These are phyloP conservation scores for Cladorhizidae sp. DNA, from an alignment of 37 sponge, comb jelly and placozoan genomes.

Conservation along the genomic window DNA sequence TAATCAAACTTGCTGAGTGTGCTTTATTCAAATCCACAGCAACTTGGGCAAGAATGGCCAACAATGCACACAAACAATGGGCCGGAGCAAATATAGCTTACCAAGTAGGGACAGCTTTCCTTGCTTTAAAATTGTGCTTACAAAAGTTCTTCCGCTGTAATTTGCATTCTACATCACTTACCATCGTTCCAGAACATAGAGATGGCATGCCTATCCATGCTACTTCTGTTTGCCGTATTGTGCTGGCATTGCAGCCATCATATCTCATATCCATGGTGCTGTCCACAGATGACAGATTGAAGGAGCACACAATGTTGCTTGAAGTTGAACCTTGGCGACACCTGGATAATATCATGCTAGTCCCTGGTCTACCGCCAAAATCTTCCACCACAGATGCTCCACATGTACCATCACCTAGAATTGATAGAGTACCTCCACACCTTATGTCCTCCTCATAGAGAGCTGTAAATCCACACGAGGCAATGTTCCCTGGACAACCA, in stretches of 20 bases:
- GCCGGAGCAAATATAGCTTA: no score
- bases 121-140: no score
- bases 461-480: slow-evolving; percentile 1
- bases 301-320: slow-evolving; percentile 11
- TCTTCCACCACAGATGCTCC: slow-evolving; percentile 25
- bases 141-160: no score
- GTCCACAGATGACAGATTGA: slow-evolving; percentile 1
- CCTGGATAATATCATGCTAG: slow-evolving; percentile 9
- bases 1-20: no score
- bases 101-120: no score
- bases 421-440: background rate
- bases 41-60: background rate
- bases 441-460: slow-evolving; percentile 12
- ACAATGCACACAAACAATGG: no score
- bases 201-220: slow-evolving; percentile 4
- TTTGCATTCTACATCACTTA: no score
- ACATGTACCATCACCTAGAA: slow-evolving; percentile 6
- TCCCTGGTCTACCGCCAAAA: slow-evolving; percentile 11
- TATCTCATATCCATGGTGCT: slow-evolving; percentile 11
- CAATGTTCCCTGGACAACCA: background rate
- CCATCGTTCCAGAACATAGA: no score
- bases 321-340: background rate
- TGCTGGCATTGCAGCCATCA: background rate
- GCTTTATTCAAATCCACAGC: background rate
- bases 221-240: background rate